These are phyloP conservation scores for Saccostrea cuccullata DNA, from an alignment of 1,140 invertebrate genomes.

Conservation along the genomic window DNA sequence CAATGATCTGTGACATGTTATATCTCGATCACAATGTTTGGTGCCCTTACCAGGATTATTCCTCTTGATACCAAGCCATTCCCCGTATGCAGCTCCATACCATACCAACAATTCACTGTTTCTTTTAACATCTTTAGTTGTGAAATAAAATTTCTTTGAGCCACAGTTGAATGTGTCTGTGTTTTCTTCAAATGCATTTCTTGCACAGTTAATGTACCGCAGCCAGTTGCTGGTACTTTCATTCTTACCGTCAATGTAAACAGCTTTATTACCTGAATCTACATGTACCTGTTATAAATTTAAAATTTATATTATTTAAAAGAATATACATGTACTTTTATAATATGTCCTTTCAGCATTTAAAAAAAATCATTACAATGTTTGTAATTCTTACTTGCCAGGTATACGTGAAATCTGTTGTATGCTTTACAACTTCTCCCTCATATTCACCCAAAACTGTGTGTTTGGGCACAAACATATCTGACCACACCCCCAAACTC, in stretches of 20 bases:
- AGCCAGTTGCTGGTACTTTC: not conserved
- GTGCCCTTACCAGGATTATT: slow-evolving; percentile 25
- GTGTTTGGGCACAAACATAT: not conserved
- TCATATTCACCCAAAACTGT: slow-evolving; percentile 7
- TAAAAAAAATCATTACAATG: not conserved
- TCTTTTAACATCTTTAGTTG: not conserved
- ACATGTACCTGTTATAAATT: not conserved
- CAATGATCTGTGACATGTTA: no score
- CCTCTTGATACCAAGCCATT: slow-evolving; percentile 5
- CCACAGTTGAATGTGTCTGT: slow-evolving; percentile 10
- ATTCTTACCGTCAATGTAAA: slow-evolving; percentile 8
- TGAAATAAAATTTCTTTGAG: slow-evolving; percentile 21
- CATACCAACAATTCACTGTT: slow-evolving; percentile 17
- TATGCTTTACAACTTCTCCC: not conserved
- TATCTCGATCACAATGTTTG: not conserved
- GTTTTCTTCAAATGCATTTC: slow-evolving; percentile 25
- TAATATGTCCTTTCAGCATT: no score
- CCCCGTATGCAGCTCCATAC: not conserved
- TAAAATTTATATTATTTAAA: no score
- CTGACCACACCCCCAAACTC: not conserved
- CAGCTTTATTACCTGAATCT: not conserved
- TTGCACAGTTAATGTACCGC: not conserved
- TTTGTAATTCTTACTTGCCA: not conserved
- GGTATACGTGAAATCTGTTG: not conserved
- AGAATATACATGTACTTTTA: no score